Evolutionary conservation across 2,797 vertebrate species (phyloP).

Genomic region (Apogon talboti): DNA sequence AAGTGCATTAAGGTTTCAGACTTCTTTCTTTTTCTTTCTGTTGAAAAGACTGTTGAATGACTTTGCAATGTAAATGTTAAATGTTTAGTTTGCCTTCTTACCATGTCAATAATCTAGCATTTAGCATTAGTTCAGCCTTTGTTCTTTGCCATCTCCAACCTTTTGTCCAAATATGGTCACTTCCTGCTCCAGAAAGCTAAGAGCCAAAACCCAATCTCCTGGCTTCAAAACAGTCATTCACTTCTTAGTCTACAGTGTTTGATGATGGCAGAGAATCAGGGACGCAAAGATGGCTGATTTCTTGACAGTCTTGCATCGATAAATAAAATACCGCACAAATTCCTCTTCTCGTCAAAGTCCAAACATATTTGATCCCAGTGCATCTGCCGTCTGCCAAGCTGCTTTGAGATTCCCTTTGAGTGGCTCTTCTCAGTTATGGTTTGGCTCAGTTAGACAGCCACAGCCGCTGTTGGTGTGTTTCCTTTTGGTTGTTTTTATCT

Average conservation of each 20-base stretch:
- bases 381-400: conserved; percentile 48
- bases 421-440: conserved; percentile 64
- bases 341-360: conserved; percentile 41
- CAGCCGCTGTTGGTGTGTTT: conserved; percentile 42
- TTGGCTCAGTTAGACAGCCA: conserved; percentile 63
- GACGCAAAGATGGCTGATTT: conserved; percentile 36
- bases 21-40: no score
- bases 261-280: conserved; percentile 5
- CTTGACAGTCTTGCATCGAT: conserved; percentile 55
- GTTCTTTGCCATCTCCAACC: no score
- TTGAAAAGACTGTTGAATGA: no score
- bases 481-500: conserved; percentile 51
- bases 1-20: no score
- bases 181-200: no score
- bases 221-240: no score
- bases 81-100: no score
- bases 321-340: conserved; percentile 44
- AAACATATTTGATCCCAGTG: conserved; percentile 46
- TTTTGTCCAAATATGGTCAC: no score
- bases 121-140: no score
- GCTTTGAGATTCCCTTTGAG: conserved; percentile 61
- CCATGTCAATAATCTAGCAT: no score
- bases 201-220: no score
- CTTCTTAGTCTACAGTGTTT: not conserved
- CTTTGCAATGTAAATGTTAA: no score